phyloP scores from a whole-genome alignment of 2,888 invertebrate genomes.

The Acronicta aceris region DNA sequence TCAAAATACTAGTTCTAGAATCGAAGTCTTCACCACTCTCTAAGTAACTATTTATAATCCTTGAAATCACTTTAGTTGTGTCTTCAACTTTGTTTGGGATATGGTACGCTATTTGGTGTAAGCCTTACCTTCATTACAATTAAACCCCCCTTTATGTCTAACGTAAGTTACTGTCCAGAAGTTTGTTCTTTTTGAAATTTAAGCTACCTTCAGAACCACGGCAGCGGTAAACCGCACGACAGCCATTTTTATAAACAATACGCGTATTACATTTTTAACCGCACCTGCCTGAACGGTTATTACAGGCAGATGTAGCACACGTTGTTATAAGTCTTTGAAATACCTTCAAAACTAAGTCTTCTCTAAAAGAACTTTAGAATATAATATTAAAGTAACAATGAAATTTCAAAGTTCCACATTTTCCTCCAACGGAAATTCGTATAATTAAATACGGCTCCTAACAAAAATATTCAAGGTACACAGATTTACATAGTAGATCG shows the following conservation, averaged over 20 bases:
- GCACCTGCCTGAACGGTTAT: not conserved
- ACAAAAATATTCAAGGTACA: constrained; percentile 13
- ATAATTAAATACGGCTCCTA: constrained; percentile 6
- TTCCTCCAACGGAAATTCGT: too few relatives aligned
- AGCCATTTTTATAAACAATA: constrained; percentile 1
- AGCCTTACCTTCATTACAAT: too few relatives aligned
- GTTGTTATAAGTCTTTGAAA: constrained; percentile 12
- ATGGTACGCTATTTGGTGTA: too few relatives aligned
- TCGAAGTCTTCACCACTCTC: too few relatives aligned
- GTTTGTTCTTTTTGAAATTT: constrained; percentile 18
- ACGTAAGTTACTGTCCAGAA: not conserved
- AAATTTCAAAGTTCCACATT: too few relatives aligned
- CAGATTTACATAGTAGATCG: constrained; percentile 27
- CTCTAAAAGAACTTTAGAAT: not conserved
- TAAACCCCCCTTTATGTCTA: too few relatives aligned
- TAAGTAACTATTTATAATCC: too few relatives aligned
- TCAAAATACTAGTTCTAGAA: constrained; percentile 25
- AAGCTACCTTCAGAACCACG: not conserved
- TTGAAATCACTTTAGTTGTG: too few relatives aligned
- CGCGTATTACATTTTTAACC: not conserved
- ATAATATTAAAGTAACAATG: too few relatives aligned
- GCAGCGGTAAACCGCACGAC: constrained; percentile 1
- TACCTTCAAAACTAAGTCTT: constrained; percentile 16
- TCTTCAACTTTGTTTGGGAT: too few relatives aligned
- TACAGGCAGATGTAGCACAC: constrained; percentile 1